Evolutionary conservation across 1,140 invertebrate species (phyloP), one percentile per base, ranked within the genome.

Genomic region (Eulimnadia texana): DNA sequence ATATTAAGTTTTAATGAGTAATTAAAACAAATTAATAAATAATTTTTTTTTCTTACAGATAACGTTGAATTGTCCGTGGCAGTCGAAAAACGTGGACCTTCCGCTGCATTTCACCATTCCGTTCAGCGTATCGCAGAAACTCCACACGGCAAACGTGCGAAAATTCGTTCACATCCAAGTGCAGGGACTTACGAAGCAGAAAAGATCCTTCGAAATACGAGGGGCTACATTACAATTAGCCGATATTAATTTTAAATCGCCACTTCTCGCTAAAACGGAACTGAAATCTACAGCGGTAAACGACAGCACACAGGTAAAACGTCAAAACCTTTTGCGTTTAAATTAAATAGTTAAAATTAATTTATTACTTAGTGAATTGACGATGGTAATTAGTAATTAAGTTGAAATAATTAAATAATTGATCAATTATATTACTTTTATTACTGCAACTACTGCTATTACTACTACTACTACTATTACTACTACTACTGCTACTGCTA

Each of bases 111-210:
- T 95, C 73, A 79, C 84, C 1, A 82, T 88, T 6, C 90, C 90
- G 1, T 82, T 95, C 68, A 80, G 81, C 65, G 81, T 85, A 0
- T 79, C 78, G 9, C 85, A 88, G 76, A 83, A 85, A 63, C 75
- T 95, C 2, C 83, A 90, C 60, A 92, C 91, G 0, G 86, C 85
- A 9, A 82, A 85, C 63, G 80, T 82, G 22, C 79, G 84, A 66
- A 91, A 92, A 74, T 90, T 88, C 67, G 67, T 91, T 3, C 84
- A 90, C 71, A 80, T 90, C 13, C 80, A 82, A 1, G 78, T 93
- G 3, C 82, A 81, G 62, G 85, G 84, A 10, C 33, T 57, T 23
- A 57, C 55, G 27, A 23, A 27, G 13, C 33, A 23, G 16, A 57
- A 19, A 20, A 23, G 55, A 20, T 16, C 25, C 25, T 42, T 57